These are phyloP conservation scores for Phalacrocorax carbo DNA, from an alignment of 2,113 vertebrate genomes.

Conservation along the genomic window DNA sequence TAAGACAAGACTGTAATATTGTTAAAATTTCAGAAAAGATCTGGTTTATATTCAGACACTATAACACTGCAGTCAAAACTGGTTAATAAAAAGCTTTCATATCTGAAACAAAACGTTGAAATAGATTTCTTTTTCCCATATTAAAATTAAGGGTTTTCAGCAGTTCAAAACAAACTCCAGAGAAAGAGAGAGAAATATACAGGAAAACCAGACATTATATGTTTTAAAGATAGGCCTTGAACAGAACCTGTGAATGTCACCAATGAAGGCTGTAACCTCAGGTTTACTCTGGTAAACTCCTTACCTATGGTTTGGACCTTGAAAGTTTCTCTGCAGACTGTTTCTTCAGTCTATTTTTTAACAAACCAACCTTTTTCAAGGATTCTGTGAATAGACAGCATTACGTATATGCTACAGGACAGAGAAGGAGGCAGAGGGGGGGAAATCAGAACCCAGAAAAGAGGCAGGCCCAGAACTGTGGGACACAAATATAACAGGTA, in stretches of 20 bases:
- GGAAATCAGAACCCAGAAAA: neutral
- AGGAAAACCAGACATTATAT: neutral
- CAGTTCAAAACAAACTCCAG: neutral
- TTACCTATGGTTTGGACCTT: neutral
- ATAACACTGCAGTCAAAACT: neutral
- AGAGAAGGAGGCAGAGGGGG: neutral
- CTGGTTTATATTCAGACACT: neutral
- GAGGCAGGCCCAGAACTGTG: neutral
- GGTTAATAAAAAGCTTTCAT: neutral
- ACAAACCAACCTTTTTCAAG: neutral
- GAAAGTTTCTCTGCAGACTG: neutral
- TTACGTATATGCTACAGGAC: neutral
- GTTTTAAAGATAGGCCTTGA: neutral
- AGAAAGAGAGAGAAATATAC: neutral
- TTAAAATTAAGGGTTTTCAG: neutral
- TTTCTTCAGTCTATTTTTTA: neutral
- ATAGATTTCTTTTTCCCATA: neutral
- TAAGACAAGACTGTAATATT: neutral
- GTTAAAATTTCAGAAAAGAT: neutral
- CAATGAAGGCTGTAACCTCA: neutral
- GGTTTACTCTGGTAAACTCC: neutral
- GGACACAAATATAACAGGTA: neutral
- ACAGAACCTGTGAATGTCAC: neutral
- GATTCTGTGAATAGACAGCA: neutral
- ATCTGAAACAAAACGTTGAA: neutral